Percentiles rank a stretch among this genome's conserved stretches.
Conservation (phyloP, 2,888 invertebrate species). For the Coleophora deauratella region DNA sequence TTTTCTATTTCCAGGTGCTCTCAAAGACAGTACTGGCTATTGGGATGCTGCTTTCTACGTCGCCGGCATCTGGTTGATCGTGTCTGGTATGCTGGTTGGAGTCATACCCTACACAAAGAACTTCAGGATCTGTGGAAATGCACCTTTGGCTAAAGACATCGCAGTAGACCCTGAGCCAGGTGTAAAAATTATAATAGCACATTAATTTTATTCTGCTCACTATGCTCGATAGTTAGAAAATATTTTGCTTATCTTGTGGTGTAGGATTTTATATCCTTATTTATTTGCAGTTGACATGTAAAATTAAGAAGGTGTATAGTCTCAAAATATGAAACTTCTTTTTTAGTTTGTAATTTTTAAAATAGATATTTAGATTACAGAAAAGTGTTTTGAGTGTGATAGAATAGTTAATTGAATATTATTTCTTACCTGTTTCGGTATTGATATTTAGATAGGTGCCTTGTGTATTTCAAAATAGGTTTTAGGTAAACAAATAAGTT, state of each 20-base stretch:
- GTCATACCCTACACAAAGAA: slow-evolving; percentile 80
- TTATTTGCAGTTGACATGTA: not conserved
- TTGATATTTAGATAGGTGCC: not conserved
- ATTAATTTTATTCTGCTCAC: slow-evolving; percentile 28
- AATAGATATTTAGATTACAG: too few relatives aligned
- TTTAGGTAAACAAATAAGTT: not conserved
- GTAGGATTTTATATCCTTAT: not conserved
- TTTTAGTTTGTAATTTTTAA: not conserved
- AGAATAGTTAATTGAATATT: slow-evolving; percentile 11
- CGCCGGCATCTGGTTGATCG: slow-evolving; percentile 85
- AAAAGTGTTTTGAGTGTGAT: slow-evolving; percentile 8
- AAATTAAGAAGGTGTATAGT: not conserved
- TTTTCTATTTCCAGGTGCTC: slow-evolving; percentile 50
- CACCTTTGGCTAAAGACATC: slow-evolving; percentile 58
- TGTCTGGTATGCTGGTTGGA: slow-evolving; percentile 82
- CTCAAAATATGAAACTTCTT: not conserved
- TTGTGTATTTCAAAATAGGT: not conserved
- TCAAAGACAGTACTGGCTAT: slow-evolving; percentile 76
- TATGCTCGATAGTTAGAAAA: too few relatives aligned
- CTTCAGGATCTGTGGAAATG: slow-evolving; percentile 72
- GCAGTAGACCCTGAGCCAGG: slow-evolving; percentile 60
- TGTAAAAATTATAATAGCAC: slow-evolving; percentile 59
- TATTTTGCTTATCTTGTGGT: not conserved
- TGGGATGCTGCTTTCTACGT: slow-evolving; percentile 89
- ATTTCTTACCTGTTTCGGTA: not conserved